These are phyloP conservation scores for Neoarius graeffei DNA, from an alignment of 2,113 vertebrate genomes.

Conservation along the genomic window DNA sequence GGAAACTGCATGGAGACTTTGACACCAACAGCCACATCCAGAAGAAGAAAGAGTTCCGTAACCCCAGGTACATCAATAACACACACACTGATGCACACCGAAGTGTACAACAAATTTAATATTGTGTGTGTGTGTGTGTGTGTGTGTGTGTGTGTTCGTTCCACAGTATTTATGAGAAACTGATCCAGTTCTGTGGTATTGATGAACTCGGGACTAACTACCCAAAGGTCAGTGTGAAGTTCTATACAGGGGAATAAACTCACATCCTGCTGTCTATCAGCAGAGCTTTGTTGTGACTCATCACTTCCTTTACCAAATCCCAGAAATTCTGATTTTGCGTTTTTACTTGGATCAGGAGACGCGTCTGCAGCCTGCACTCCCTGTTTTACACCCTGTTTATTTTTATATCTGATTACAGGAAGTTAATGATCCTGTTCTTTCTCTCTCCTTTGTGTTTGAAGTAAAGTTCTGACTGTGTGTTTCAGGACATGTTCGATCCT, in stretches of 20 bases:
- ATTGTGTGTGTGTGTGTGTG: neutral
- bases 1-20: slow-evolving; percentile 90
- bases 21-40: slow-evolving; percentile 97
- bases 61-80: slow-evolving; percentile 82
- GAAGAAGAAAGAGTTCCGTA: slow-evolving; percentile 96
- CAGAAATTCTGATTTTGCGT: neutral
- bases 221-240: slow-evolving; percentile 80
- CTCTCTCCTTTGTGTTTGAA: neutral
- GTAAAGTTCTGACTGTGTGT: neutral
- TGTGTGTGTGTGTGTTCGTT: slow-evolving; percentile 34
- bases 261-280: neutral
- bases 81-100: neutral
- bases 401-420: neutral
- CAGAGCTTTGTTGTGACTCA: too few species aligned
- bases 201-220: slow-evolving; percentile 98
- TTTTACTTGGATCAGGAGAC: neutral
- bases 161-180: slow-evolving; percentile 95
- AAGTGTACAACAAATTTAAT: neutral
- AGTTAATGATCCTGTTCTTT: neutral
- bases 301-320: neutral
- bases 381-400: neutral
- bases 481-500: slow-evolving; percentile 93
- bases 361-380: too few species aligned
- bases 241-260: neutral
- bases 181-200: slow-evolving; percentile 96